Conservation (phyloP, 2,797 vertebrate species). For the Steatocranus sp. region DNA sequence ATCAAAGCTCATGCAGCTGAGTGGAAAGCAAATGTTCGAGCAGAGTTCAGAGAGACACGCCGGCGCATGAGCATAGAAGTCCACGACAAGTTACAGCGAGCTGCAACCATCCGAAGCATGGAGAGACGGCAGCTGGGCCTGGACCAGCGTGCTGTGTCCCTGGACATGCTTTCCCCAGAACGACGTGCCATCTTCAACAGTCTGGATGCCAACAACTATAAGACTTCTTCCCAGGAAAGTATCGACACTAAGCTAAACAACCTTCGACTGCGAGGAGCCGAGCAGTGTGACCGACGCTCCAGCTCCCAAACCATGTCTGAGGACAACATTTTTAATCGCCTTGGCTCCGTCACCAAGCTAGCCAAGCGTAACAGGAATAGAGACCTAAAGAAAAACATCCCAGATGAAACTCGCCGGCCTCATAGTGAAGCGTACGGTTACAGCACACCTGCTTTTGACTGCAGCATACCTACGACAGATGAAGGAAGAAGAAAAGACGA, state of each 20-base stretch:
- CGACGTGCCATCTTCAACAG: conserved; percentile 87
- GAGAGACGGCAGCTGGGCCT: conserved; percentile 88
- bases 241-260: conserved; percentile 92
- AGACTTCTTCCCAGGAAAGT: conserved; percentile 94
- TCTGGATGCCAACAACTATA: conserved; percentile 83
- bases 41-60: conserved; percentile 91
- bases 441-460: conserved; percentile 77
- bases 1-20: conserved; percentile 94
- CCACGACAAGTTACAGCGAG: conserved; percentile 92
- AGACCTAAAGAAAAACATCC: conserved; percentile 88
- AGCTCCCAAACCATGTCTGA: conserved; percentile 81
- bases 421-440: conserved; percentile 83
- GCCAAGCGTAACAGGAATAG: conserved; percentile 86
- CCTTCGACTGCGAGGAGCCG: conserved; percentile 79
- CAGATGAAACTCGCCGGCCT: conserved; percentile 82
- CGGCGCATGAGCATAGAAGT: conserved; percentile 91
- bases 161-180: conserved; percentile 92
- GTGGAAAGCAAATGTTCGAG: conserved; percentile 94
- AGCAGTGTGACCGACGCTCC: conserved; percentile 72
- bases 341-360: conserved; percentile 85
- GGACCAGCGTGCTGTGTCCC: conserved; percentile 89
- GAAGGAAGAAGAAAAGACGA: conserved; percentile 82
- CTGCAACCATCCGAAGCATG: conserved; percentile 94
- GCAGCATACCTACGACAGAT: conserved; percentile 72
- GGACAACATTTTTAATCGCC: conserved; percentile 93